phyloP scores from a whole-genome alignment of 2,113 vertebrate species.

The Struthio camelus region DNA sequence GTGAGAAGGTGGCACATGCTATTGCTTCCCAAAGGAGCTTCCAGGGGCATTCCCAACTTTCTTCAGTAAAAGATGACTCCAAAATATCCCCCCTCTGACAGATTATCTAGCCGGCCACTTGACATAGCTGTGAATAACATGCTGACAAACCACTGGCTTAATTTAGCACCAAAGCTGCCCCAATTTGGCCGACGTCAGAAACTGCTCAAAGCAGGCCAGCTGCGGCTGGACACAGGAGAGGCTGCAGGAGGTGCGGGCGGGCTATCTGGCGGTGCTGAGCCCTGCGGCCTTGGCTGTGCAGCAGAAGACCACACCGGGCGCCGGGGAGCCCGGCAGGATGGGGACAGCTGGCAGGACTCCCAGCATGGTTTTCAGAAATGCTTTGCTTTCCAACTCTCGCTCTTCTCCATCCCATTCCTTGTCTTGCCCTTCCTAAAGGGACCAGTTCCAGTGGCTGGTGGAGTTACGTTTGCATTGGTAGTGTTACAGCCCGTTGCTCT shows the following conservation, averaged over 20 bases:
- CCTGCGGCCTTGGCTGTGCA: too few species aligned
- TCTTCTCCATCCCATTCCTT: not conserved
- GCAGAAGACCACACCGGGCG: not conserved
- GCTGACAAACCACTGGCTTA: not conserved
- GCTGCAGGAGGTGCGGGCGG: not conserved
- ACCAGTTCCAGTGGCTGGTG: too few species aligned
- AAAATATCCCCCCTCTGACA: not conserved
- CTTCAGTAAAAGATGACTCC: not conserved
- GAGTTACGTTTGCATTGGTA: not conserved
- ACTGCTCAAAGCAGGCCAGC: not conserved
- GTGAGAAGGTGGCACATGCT: not conserved
- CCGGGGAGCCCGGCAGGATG: too few species aligned
- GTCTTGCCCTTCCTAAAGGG: too few species aligned
- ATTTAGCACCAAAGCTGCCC: rapidly evolving
- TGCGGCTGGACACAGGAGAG: not conserved
- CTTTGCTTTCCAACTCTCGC: not conserved
- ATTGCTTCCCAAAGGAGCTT: not conserved
- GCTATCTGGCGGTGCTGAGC: not conserved
- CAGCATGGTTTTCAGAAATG: not conserved
- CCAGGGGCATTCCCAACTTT: not conserved
- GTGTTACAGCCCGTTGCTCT: not conserved
- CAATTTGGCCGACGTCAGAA: not conserved
- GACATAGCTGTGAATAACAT: rapidly evolving
- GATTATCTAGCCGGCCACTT: not conserved
- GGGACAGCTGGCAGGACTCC: too few species aligned